phyloP scores from a whole-genome alignment of 2,888 invertebrate species.

The Torymus auratus region DNA sequence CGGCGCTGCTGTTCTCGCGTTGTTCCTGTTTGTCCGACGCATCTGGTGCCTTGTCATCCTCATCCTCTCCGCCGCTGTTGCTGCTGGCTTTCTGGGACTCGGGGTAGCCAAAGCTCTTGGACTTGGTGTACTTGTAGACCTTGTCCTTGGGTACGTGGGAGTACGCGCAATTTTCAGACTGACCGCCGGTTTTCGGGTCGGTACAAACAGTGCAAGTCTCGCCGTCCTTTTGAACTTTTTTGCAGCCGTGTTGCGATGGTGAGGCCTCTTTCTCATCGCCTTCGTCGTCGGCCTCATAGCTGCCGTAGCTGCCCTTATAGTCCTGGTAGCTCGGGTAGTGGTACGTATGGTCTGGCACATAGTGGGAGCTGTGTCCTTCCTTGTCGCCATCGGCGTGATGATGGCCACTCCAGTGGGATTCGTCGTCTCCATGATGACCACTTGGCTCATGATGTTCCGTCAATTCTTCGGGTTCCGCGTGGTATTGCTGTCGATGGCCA shows the following conservation, averaged over 20 bases:
- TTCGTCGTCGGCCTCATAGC: constrained; percentile 32
- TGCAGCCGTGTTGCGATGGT: constrained; percentile 57
- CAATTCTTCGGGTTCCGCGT: constrained; percentile 14
- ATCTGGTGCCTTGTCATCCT: constrained; percentile 35
- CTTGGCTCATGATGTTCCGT: not conserved
- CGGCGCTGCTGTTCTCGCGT: constrained; percentile 51
- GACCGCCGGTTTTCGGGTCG: constrained; percentile 78
- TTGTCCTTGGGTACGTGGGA: constrained; percentile 77
- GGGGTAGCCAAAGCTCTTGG: constrained; percentile 69
- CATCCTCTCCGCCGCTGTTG: constrained; percentile 19
- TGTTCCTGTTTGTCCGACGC: constrained; percentile 55
- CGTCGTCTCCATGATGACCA: not conserved
- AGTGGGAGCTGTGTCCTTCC: constrained; percentile 40
- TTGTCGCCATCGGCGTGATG: constrained; percentile 14
- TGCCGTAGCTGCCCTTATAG: constrained; percentile 20
- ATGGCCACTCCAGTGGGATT: not conserved
- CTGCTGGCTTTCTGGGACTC: constrained; percentile 7
- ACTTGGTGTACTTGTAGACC: constrained; percentile 69
- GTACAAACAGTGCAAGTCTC: constrained; percentile 80
- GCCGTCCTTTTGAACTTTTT: constrained; percentile 70
- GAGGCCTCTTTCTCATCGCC: constrained; percentile 2
- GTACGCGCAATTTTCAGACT: constrained; percentile 80
- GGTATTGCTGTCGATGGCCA: not conserved
- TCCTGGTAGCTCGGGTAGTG: constrained; percentile 47
- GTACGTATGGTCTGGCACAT: constrained; percentile 46